Evolutionary conservation across 1,140 invertebrate genomes (phyloP).

Genomic region (Temnothorax curvispinosus): DNA sequence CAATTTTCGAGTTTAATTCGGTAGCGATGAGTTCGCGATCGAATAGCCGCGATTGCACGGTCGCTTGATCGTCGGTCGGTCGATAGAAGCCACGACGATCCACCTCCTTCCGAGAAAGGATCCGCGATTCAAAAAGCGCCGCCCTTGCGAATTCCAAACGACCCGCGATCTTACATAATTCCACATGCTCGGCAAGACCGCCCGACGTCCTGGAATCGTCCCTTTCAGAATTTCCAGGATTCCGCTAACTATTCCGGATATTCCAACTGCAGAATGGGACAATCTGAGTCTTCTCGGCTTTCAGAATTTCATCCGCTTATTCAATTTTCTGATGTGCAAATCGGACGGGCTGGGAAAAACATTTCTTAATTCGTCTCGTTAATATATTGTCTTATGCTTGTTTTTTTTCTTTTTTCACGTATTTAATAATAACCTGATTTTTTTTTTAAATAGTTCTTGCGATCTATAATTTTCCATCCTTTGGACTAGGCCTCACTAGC

Average conservation of each 20-base stretch:
- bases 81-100: slow-evolving; percentile 44
- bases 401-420: neutral
- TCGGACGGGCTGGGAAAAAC: neutral
- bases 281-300: slow-evolving; percentile 41
- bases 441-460: neutral
- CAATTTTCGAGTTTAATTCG: neutral
- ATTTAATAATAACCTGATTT: neutral
- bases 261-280: slow-evolving; percentile 39
- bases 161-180: slow-evolving; percentile 74
- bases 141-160: slow-evolving; percentile 65
- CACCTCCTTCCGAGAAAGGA: slow-evolving; percentile 67
- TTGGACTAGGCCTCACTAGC: neutral
- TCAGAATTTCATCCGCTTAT: neutral
- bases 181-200: slow-evolving; percentile 66
- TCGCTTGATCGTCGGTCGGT: slow-evolving; percentile 30
- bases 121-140: slow-evolving; percentile 74
- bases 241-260: slow-evolving; percentile 72
- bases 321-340: slow-evolving; percentile 18
- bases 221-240: slow-evolving; percentile 67
- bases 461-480: neutral
- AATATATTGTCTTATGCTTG: neutral
- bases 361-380: neutral
- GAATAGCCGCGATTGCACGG: slow-evolving; percentile 62
- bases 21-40: slow-evolving; percentile 40
- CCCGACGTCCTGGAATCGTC: slow-evolving; percentile 64